Evolutionary conservation across 2,113 vertebrate species (phyloP), one percentile per base, ranked within the genome.

Genomic region (Struthio camelus): DNA sequence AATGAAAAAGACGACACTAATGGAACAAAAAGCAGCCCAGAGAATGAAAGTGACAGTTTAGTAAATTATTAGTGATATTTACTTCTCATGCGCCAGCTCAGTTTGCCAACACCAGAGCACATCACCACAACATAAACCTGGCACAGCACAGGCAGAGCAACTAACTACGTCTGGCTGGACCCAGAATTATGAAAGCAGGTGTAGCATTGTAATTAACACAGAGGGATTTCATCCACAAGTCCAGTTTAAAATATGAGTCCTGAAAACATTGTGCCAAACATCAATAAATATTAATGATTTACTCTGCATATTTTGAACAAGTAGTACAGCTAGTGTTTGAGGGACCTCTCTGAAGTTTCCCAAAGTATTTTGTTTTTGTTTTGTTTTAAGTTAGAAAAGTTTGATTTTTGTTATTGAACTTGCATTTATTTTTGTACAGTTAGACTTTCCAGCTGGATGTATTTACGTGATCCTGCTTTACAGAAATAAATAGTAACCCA

Each of bases 241-340:
- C 56, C 56, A 59, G 9, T 6, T 18, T 10, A 59, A 59, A 59
- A 59, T 56, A 56, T 59, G 56, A 59, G 56, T 34, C 56, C 56
- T 34, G 56, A 34, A 34, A 59, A 59, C 32, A 59, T 6, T 5
- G n/a, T 27, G 54, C 11, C 15, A 1, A 3, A 54, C 23, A 8
- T 25, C 18, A 16, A 34, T 67, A 44, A 36, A 3, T 0, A 70
- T 27, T 38, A 50, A 34, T 27, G 50, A 32, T 67, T 71, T 51
- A 36, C 23, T 66, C 44, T 34, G 83, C 28, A 27, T 0, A 30
- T 40, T 6, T 0, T 12, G 64, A 40, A 6, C 9, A 59, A 56
- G 40, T 32, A 83, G 53, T 32, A 36, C 25, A 13, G 36, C 0
- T 0, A 53, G 19, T 11, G 20, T 8, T 40, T 1, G 0, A 75